Evolutionary conservation across 2,888 invertebrate species (phyloP), one percentile per base, ranked within the genome.

Genomic region (Agrochola circellaris): DNA sequence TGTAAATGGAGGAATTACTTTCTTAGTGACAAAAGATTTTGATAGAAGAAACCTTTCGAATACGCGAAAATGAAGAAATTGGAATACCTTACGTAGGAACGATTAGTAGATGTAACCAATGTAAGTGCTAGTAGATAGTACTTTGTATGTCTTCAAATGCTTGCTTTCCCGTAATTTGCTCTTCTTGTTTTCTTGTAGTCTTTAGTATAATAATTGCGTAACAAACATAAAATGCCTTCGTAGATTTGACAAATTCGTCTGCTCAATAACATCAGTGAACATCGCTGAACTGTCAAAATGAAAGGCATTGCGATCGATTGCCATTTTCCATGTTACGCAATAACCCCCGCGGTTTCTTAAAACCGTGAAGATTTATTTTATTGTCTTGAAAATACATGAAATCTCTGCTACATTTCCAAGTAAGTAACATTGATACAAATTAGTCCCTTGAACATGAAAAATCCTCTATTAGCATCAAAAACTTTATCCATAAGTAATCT

Each of bases 401-500:
- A 26, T 2, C 17, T 23, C 23, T 6, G 9, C 11, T n/a, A 23
- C 7, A 9, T 23, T 11, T 17, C 23, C n/a, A n/a, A 45, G 13
- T 30, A n/a, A 45, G 13, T 30, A 61, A 17, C 20, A 54, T 73
- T 61, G 60, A 71, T 48, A 75, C 15, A 61, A 71, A 71, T 72
- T 45, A 34, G 20, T 81, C 61, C 15, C 20, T 0, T 13, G 1
- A 20, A 51, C 20, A 54, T n/a, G 51, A 85, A 72, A 76, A 83
- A 81, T 75, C 26, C 11, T 58, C 45, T 38, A 17, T 54, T 72
- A 69, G 66, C 71, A 72, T 76, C 71, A 42, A 61, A 85, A 83
- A 81, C 64, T 81, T 83, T 77, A 34, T 48, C 62, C 51, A 69
- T 79, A 73, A n/a, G 73, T 87, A 85, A 89, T 85, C 77, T 79